A percentile compares a stretch with the other conserved stretches of the same genome.
phyloP scores from a whole-genome alignment of 2,113 vertebrate species.

The Meles meles region DNA sequence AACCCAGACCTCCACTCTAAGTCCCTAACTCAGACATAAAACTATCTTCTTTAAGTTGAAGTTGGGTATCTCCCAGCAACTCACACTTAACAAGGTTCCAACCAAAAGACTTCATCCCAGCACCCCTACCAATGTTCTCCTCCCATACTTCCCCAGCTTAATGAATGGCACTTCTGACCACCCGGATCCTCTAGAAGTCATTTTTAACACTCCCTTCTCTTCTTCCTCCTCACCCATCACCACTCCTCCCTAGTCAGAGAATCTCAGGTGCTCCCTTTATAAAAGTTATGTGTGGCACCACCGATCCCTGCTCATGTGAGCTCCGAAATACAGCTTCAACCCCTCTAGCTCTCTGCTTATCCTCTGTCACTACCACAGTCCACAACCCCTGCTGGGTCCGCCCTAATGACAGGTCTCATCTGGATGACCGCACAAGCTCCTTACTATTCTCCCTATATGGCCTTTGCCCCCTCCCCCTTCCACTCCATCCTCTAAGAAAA shows the following conservation, averaged over 20 bases:
- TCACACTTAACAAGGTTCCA: neutral
- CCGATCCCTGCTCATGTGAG: neutral
- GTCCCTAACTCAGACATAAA: neutral
- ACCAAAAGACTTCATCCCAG: neutral
- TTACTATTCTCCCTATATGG: neutral
- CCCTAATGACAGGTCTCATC: neutral
- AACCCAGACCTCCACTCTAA: neutral
- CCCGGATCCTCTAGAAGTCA: neutral
- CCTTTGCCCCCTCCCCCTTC: neutral
- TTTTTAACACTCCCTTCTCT: neutral
- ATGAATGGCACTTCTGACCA: neutral
- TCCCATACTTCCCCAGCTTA: neutral
- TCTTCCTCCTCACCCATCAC: neutral
- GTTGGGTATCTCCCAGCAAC: neutral
- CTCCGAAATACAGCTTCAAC: neutral
- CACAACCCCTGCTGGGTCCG: neutral
- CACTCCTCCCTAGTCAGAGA: neutral
- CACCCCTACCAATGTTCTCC: neutral
- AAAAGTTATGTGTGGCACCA: neutral
- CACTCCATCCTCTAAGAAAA: neutral
- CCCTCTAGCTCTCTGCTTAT: neutral
- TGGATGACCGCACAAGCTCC: neutral
- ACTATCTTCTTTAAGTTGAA: neutral
- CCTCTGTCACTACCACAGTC: neutral
- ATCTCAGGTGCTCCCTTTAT: neutral